phyloP scores from a whole-genome alignment of 2,888 invertebrate species.

The Drosophila nigricruria region DNA sequence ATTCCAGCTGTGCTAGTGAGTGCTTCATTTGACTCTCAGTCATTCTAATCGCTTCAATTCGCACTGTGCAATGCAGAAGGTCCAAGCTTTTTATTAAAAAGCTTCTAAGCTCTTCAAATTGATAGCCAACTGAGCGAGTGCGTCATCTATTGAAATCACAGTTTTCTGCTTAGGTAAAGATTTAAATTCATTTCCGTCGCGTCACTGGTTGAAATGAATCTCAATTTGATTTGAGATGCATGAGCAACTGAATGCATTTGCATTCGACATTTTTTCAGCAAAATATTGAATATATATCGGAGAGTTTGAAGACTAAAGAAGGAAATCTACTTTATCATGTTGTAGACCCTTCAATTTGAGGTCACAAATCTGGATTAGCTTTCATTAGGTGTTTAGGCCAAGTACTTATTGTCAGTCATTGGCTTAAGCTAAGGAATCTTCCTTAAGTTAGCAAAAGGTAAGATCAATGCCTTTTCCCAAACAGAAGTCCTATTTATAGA shows the following conservation, averaged over 20 bases:
- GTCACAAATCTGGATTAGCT: not conserved
- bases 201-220: not conserved
- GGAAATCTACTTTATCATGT: not conserved
- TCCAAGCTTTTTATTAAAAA: not conserved
- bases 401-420: not conserved
- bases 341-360: not conserved
- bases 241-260: not conserved
- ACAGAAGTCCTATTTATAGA: too few relatives aligned
- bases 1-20: slow-evolving; percentile 4
- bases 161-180: not conserved
- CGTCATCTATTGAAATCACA: not conserved
- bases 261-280: not conserved
- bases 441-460: too few relatives aligned
- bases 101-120: not conserved
- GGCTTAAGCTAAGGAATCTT: not conserved
- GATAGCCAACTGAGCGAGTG: not conserved
- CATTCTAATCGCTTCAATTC: not conserved
- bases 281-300: not conserved
- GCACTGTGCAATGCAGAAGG: not conserved
- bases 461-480: too few relatives aligned
- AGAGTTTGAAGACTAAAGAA: not conserved
- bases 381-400: not conserved
- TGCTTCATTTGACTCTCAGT: slow-evolving; percentile 6
- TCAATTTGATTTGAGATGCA: not conserved
- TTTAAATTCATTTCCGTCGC: slow-evolving; percentile 2